Evolutionary conservation across 2,888 invertebrate genomes (phyloP), one percentile per base, ranked within the genome.

Genomic region (Chrysotoxum bicinctum): DNA sequence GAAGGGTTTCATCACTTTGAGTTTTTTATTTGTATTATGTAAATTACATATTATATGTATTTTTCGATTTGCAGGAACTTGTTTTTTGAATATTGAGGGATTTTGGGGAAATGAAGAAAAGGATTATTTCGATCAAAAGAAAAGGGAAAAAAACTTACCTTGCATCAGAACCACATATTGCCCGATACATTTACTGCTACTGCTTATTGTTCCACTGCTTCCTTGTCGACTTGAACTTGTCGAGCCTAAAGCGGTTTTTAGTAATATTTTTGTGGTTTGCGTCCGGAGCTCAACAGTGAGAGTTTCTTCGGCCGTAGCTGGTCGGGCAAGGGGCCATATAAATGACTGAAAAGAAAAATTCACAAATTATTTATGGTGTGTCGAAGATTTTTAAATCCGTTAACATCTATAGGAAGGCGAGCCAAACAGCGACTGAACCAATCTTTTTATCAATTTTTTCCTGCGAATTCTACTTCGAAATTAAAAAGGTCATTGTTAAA

Each of bases 311-410:
- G 93, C 93, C 87, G 94, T 94, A 64, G 95, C 93, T 3, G 94
- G 93, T 77, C 95, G 92, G 7, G 94, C 95, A 87, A 95, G 93
- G 1, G 95, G 95, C 95, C 95, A 95, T 88, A 95, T 94, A 90
- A 95, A 95, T 62, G 92, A 92, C 94, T 95, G 91, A 19, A 93
- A 81, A 9, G 43, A 43, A 43, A 43, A 26, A 26, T 26, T 2
- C 4, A 6, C 1, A 26, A 26, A 26, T n/a, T n/a, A n/a, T n/a
- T n/a, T n/a, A n/a, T n/a, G n/a, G n/a, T n/a, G n/a, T n/a, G n/a
- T 26, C 26, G 5, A 26, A 26, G 5, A 26, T 26, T 2, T 26
- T 26, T 26, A 26, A 26, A 2, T 26, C 26, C 5, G 5, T 26
- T 26, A n/a, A n/a, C n/a, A n/a, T n/a, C n/a, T n/a, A n/a, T n/a